Evolutionary conservation across 2,888 invertebrate genomes (phyloP), one percentile per base, ranked within the genome.

Genomic region (Chrysina gloriosa): DNA sequence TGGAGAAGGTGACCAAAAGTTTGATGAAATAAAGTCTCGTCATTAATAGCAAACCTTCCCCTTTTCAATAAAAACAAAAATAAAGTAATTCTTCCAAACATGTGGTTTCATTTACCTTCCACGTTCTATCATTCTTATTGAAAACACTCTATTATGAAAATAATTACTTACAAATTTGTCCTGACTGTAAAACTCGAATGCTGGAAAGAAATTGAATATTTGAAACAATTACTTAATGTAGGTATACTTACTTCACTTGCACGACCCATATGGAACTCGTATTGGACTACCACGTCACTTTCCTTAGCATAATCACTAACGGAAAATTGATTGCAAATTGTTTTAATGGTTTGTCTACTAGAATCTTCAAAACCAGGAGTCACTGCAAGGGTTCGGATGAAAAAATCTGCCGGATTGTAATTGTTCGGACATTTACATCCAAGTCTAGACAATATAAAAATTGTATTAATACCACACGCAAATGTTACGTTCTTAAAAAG

Each of bases 391-490:
- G 92, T 91, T 74, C 92, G 90, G 72, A 97, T 93, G 77, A 94
- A 90, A 84, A 92, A 95, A 80, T 97, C 97, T 0, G 96, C 95
- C 0, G 95, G 95, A 81, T 96, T 97, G 84, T 92, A 96, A 58
- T 91, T 91, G 31, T 87, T 84, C 0, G 96, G 96, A 75, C 94
- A 94, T 39, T 85, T 84, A 81, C 92, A 92, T 7, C 93, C 93
- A 54, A 89, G 84, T 64, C 92, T 92, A 81, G 77, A 70, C n/a
- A 70, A 70, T 39, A 69, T 11, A 11, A 47, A 21, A n/a, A 31
- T 1, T 31, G n/a, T 31, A n/a, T n/a, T n/a, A n/a, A n/a, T n/a
- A n/a, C n/a, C n/a, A n/a, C n/a, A n/a, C n/a, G n/a, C n/a, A n/a
- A n/a, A n/a, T n/a, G n/a, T n/a, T n/a, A n/a, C n/a, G n/a, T n/a